Evolutionary conservation across 2,797 vertebrate genomes (phyloP), one percentile per base, ranked within the genome.

Genomic region (Eleutherodactylus coqui): DNA sequence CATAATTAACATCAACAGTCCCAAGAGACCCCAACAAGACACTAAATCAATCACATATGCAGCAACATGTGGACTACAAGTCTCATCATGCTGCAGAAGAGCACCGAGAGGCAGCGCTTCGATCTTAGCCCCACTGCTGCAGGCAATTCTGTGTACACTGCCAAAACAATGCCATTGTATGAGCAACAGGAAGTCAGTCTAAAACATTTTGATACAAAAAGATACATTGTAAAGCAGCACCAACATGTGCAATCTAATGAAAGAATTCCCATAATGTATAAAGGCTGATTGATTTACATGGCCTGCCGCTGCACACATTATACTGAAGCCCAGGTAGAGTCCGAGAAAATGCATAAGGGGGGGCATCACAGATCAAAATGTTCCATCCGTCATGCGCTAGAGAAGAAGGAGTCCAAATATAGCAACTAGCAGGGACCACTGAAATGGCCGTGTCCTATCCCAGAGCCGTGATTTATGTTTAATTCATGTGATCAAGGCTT

Each of bases 381-480:
- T 55, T 21, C 58, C 78, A 32, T 43, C 58, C n/a, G 14, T 58
- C 45, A 38, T 21, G 45, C 73, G 19, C 53, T n/a, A 38, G 76
- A 78, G 51, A 60, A 78, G 58, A 49, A 78, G 75, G 51, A 78
- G 79, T 45, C 79, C 79, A 67, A 80, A 67, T 32, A 80, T 67
- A 80, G 79, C 47, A 67, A 47, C 27, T 7, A 34, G 3, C 38
- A 34, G 78, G 17, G 60, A 80, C 49, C 41, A 67, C 45, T 47
- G 16, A 79, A 64, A 64, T 29, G 55, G 51, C 21, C 5, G 75
- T 16, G 51, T 55, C 75, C 75, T 24, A n/a, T 13, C 2, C 60
- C 45, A 32, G 49, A 13, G 24, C 27, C 19, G 34, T 45, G 79
- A 67, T 80, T 80, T 49, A 67, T 49, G 79, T 80, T 21, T 80